A percentile compares a stretch with the other conserved stretches of the same genome.
Evolutionary conservation across 2,113 vertebrate genomes (phyloP).

Genomic region (Dolichotis patagonum): DNA sequence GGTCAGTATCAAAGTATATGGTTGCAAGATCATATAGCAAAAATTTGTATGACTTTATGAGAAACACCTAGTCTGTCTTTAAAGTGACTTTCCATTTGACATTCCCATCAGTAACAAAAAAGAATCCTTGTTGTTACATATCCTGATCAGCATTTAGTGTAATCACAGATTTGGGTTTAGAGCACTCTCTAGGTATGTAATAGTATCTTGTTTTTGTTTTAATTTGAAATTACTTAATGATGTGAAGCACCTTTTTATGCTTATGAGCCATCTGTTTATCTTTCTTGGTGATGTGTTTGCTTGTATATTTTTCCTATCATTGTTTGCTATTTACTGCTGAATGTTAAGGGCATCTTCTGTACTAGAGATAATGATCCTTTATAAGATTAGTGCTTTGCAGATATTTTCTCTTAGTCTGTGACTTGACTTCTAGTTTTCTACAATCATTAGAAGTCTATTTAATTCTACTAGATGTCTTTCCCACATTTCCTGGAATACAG

Average conservation of each 20-base stretch:
- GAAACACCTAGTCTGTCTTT: constrained; percentile 11
- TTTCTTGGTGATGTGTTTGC: neutral
- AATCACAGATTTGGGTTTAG: neutral
- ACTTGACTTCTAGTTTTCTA: neutral
- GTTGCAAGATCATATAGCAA: neutral
- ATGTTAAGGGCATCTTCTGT: neutral
- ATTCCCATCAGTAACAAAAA: neutral
- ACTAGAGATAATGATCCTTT: neutral
- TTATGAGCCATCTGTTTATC: neutral
- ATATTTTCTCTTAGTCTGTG: neutral
- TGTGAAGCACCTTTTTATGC: neutral
- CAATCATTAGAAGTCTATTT: constrained; percentile 10
- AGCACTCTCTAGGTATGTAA: neutral
- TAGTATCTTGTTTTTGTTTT: neutral
- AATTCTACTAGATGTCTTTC: constrained; percentile 13
- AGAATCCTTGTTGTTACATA: neutral
- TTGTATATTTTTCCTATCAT: neutral
- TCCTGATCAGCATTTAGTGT: neutral
- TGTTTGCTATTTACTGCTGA: neutral
- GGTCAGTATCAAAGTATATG: neutral
- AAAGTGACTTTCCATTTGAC: neutral
- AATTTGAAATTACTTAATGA: neutral
- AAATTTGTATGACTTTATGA: constrained; percentile 11
- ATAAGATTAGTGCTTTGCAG: neutral
- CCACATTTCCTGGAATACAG: neutral